Evolutionary conservation across 2,888 invertebrate species (phyloP), one percentile per base, ranked within the genome.

Genomic region (Iphiclides podalirius): DNA sequence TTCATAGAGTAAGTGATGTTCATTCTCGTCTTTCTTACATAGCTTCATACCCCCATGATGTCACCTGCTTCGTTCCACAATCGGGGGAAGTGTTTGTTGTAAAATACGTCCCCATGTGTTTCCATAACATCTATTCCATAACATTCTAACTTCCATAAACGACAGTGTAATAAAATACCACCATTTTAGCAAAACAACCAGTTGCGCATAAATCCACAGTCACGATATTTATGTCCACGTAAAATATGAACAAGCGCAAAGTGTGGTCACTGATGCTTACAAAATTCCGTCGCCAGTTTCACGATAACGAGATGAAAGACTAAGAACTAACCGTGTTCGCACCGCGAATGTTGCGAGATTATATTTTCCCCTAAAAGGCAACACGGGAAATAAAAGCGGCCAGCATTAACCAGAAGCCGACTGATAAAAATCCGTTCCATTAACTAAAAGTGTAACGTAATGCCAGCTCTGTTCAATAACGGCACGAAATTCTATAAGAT

Each of bases 381-480:
- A 41, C 17, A 52, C 40, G 31, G 31, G 39, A 57, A 41, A 46
- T 49, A 52, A 52, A 58, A 55, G 52, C 59, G 52, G 57, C 54
- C 59, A 53, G 56, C 54, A 37, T 48, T 54, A 52, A 55, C 54
- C 58, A 52, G 54, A 64, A 55, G 52, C 49, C 55, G 52, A 58
- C 60, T 61, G 60, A 59, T 57, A 63, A 65, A 68, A 70, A 68
- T 47, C 67, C 63, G 66, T 62, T 61, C 70, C 75, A 77, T 77
- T 77, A 75, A 67, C 67, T 61, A 64, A 70, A 69, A 63, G 65
- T 61, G 59, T 64, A 64, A 67, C 59, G 66, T 67, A 70, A 69
- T 68, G 63, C 66, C 66, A 61, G 64, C 72, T 64, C 63, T 65
- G 63, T 68, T 68, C 62, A 63, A 66, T 71, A 71, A 72, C 63